A percentile compares a stretch with the other conserved stretches of the same genome.
These are phyloP conservation scores for Apoda limacodes DNA, from an alignment of 2,888 invertebrate genomes.

Conservation along the genomic window DNA sequence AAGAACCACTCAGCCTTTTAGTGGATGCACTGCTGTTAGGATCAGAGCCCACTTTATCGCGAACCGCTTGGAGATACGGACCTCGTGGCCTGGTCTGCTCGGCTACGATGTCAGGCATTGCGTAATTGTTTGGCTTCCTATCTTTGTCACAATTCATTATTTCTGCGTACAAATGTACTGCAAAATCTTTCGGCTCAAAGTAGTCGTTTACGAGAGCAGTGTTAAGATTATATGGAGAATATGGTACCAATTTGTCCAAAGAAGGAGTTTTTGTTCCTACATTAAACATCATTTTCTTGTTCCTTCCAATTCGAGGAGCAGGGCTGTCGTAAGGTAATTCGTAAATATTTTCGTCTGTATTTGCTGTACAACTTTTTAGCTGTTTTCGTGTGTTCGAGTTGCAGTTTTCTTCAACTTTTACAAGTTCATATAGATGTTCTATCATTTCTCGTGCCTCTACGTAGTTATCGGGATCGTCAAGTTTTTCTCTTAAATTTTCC, in stretches of 20 bases:
- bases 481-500: constrained; percentile 73
- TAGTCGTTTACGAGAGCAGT: constrained; percentile 58
- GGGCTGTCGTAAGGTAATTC: constrained; percentile 69
- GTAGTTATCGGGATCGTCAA: constrained; percentile 79
- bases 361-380: no score
- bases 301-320: constrained; percentile 42
- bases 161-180: constrained; percentile 73
- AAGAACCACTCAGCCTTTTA: constrained; percentile 28
- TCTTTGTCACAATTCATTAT: constrained; percentile 60
- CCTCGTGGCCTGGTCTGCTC: constrained; percentile 60
- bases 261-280: constrained; percentile 72
- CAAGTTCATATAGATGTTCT: constrained; percentile 79
- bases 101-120: constrained; percentile 55
- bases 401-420: constrained; percentile 77
- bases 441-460: constrained; percentile 82
- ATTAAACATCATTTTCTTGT: constrained; percentile 57
- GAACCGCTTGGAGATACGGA: constrained; percentile 72
- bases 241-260: constrained; percentile 65
- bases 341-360: constrained; percentile 70
- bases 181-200: constrained; percentile 64
- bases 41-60: constrained; percentile 59
- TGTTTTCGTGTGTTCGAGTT: constrained; percentile 48
- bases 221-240: constrained; percentile 54
- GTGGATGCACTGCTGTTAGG: constrained; percentile 23
- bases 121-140: constrained; percentile 34